phyloP scores from a whole-genome alignment of 2,888 invertebrate species.

The Cerastis rubricosa region DNA sequence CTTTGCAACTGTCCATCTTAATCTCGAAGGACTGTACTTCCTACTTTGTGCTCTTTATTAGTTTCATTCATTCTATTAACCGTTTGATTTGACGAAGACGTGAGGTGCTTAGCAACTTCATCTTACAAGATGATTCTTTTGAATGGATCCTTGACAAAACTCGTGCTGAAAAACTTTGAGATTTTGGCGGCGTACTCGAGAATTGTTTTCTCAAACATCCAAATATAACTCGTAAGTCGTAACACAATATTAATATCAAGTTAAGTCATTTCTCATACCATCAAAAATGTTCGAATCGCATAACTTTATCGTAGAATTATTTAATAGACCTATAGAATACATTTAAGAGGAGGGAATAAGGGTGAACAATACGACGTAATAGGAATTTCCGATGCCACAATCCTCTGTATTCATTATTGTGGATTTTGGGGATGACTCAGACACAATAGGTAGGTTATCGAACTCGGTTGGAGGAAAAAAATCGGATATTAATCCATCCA shows the following conservation, averaged over 20 bases:
- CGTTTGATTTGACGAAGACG: constrained; percentile 40
- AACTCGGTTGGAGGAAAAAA: constrained; percentile 67
- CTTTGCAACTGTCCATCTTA: constrained; percentile 66
- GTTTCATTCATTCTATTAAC: constrained; percentile 58
- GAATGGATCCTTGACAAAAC: no score
- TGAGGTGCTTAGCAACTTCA: constrained; percentile 26
- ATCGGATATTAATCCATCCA: constrained; percentile 62
- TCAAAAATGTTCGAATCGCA: constrained; percentile 19
- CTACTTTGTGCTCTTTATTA: constrained; percentile 51
- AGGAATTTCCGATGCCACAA: constrained; percentile 64
- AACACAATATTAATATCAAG: neutral
- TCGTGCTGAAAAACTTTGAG: neutral
- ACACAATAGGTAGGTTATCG: constrained; percentile 70
- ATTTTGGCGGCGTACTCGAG: neutral
- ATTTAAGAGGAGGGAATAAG: constrained; percentile 31
- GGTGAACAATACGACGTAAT: constrained; percentile 54
- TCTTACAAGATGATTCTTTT: constrained; percentile 24
- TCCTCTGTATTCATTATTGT: constrained; percentile 63
- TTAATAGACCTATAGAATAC: constrained; percentile 43
- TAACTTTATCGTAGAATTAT: constrained; percentile 37
- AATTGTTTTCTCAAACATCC: constrained; percentile 39
- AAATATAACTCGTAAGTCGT: constrained; percentile 22
- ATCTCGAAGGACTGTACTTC: constrained; percentile 57
- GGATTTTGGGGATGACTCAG: constrained; percentile 74
- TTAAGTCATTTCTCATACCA: constrained; percentile 14